Base-by-base conservation (phyloP, 2,888 invertebrate genomes). In the Mallateleia sp. region DNA sequence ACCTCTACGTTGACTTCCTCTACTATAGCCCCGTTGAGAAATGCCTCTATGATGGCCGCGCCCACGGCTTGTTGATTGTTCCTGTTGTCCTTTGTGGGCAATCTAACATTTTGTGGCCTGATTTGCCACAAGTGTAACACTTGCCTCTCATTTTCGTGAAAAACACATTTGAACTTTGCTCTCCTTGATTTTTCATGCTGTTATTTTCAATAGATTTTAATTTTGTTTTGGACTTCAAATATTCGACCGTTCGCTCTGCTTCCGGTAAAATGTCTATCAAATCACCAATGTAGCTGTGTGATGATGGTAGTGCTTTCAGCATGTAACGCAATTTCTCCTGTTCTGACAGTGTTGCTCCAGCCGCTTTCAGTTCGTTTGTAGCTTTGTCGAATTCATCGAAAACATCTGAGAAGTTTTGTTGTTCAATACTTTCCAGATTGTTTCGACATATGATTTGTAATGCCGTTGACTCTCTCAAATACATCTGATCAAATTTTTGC, bases 241-340 rank as follows among this genome's bases (percentile, higher is more conserved):
- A 92, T 3, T 91, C 91, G 0, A 90, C 89, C 8, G 90, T 92
- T 82, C 89, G 72, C 14, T 92, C 84, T 9, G 71, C 58, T 64
- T 84, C 90, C 45, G 81, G 86, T 18, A 92, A 22, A 0, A 89
- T 80, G 86, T 92, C 90, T 8, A 92, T 80, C 20, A 90, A 62
- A 81, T 91, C 92, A 18, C 90, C 91, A 62, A 92, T 89, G 62
- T 92, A 82, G 62, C 90, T 90, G n/a, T 89, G 89, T 22, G 74
- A 80, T 67, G 52, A 32, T 58, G 92, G 91, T 22, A 92, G 69
- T 42, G 89, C 82, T 54, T 75, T 90, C 9, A 93, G 25, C 89
- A 92, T 85, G 64, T 92, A 92, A 20, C 82, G 88, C 38, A 92
- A 34, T 77, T 92, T 91, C 60, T 91, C 90, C 20, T 84, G 22